These are phyloP conservation scores for Caenorhabditis japonica DNA, from an alignment of 2,888 invertebrate genomes.

Conservation along the genomic window DNA sequence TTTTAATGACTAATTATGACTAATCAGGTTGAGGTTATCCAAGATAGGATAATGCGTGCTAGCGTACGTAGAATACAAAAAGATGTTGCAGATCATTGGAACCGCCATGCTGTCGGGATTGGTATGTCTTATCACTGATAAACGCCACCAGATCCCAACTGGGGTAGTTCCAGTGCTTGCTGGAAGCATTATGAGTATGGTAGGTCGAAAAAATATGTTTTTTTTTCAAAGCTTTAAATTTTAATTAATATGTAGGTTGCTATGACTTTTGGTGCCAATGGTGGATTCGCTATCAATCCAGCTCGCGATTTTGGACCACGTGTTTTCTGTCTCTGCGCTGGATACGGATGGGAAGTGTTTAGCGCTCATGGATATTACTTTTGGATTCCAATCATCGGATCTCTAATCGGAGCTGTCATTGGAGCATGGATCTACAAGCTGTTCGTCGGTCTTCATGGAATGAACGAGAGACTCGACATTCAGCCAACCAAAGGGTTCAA, in stretches of 20 bases:
- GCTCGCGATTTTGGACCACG: constrained; percentile 79
- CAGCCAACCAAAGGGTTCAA: constrained; percentile 58
- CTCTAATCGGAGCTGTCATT: constrained; percentile 80
- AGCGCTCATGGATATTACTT: constrained; percentile 79
- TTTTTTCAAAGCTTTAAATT: not conserved
- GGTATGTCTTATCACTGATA: constrained; percentile 73
- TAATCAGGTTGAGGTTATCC: constrained; percentile 24
- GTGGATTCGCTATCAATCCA: constrained; percentile 82
- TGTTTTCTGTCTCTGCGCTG: constrained; percentile 72
- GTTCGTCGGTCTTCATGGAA: constrained; percentile 80
- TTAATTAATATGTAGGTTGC: constrained; percentile 57
- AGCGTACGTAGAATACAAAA: too few species aligned
- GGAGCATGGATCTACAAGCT: constrained; percentile 80
- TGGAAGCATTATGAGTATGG: constrained; percentile 74
- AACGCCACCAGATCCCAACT: constrained; percentile 71
- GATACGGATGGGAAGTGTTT: constrained; percentile 73
- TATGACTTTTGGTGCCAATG: constrained; percentile 80
- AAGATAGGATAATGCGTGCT: not conserved
- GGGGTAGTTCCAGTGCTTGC: constrained; percentile 71
- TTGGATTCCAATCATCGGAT: constrained; percentile 80
- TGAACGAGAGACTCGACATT: constrained; percentile 67
- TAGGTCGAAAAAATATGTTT: constrained; percentile 1
- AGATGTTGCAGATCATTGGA: constrained; percentile 74
- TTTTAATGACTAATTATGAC: constrained; percentile 22
- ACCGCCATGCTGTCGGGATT: constrained; percentile 74